Percentiles rank a stretch among this genome's conserved stretches.
These are phyloP conservation scores for Aurelia coerulea DNA, from an alignment of 30 jellyfish, hydroid and myxozoan genomes.

Conservation along the genomic window DNA sequence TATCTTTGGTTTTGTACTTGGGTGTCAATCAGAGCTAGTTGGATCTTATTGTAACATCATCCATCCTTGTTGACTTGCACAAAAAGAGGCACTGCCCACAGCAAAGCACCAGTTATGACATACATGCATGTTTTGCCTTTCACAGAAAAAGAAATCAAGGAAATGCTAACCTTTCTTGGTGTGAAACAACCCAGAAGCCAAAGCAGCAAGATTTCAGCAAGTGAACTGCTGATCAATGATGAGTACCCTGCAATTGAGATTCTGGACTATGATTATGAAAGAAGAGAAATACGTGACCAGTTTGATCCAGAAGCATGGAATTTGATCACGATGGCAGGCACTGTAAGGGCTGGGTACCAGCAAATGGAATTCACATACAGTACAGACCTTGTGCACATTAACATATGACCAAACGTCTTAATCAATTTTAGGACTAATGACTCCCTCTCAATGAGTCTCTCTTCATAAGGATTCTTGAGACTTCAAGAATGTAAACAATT, in stretches of 20 bases:
- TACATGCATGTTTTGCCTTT: not conserved
- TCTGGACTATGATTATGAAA: slow-evolving; percentile 1
- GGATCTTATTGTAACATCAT: no score
- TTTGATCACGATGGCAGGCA: slow-evolving; percentile 7
- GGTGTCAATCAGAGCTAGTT: no score
- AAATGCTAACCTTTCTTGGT: slow-evolving; percentile 6
- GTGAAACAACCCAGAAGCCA: slow-evolving; percentile 2
- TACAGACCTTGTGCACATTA: not conserved
- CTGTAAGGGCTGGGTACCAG: not conserved
- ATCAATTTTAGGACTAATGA: no score
- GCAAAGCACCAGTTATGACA: not conserved
- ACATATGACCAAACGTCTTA: no score
- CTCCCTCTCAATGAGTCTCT: no score
- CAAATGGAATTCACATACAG: not conserved
- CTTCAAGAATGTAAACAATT: no score
- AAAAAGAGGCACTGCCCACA: not conserved
- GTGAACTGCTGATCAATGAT: not conserved
- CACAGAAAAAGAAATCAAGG: not conserved
- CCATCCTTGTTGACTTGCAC: no score
- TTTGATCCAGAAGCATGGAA: slow-evolving; percentile 3
- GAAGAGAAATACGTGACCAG: slow-evolving; percentile 2
- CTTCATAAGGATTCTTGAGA: no score
- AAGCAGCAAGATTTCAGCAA: not conserved
- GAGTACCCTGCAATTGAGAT: slow-evolving; percentile 1
- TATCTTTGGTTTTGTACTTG: no score